Conservation (phyloP, 2,113 vertebrate genomes). For the Hemiscyllium ocellatum region DNA sequence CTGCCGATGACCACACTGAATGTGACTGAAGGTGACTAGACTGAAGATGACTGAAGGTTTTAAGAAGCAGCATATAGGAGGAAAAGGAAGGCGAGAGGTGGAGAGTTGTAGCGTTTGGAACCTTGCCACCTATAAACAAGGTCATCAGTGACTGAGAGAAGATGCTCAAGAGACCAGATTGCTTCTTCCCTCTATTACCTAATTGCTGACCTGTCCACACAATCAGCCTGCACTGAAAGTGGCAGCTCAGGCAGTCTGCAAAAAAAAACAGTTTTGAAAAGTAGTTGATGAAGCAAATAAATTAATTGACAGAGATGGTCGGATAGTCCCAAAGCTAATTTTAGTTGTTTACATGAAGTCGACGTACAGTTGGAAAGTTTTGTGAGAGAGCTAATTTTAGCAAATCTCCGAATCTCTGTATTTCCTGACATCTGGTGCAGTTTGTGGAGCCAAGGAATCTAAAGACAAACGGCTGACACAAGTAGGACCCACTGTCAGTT, state of each 20-base stretch:
- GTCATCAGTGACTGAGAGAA: neutral
- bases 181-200: neutral
- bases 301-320: neutral
- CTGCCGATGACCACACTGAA: no score
- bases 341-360: neutral
- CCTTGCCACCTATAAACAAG: neutral
- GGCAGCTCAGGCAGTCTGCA: neutral
- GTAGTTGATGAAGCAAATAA: neutral
- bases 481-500: neutral
- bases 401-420: neutral
- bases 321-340: neutral
- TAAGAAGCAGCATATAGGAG: no score
- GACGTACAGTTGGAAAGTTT: neutral
- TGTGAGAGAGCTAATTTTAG: neutral
- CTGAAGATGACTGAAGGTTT: no score
- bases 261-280: neutral
- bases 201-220: neutral
- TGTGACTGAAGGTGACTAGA: no score
- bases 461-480: neutral
- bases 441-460: neutral
- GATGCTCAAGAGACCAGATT: neutral
- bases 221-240: neutral
- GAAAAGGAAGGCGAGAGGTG: neutral
- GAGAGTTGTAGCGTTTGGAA: neutral
- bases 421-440: conserved; percentile 5